Base-by-base conservation (phyloP, 2,797 vertebrate species). In the Sylvia borin region DNA sequence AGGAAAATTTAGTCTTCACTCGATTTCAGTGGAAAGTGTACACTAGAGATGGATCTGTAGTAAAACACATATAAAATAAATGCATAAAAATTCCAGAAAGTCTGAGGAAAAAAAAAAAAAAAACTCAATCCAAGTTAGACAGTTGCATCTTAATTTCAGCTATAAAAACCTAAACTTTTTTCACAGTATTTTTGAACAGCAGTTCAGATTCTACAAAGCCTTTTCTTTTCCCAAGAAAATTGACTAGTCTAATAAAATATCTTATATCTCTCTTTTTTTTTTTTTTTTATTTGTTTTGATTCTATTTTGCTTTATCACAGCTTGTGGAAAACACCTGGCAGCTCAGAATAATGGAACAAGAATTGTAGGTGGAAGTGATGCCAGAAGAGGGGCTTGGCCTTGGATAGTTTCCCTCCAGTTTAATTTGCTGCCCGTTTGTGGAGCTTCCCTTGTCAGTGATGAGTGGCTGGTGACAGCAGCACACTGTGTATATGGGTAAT, bases 401-500 rank as follows among this genome's bases (percentile, higher is more conserved):
- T 99, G 99, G 99, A 91, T 98, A 0, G 98, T 97, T 36, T 99
- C 98, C 32, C 98, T 99, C 16, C 96, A 96, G 43, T 99, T 98
- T 93, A 95, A 50, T 21, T 95, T 84, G 1, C 85, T 4, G 4
- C 97, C 98, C 5, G 4, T 91, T 9, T 99, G 99, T 60, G 99
- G 99, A 8, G 99, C 98, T 10, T 97, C 99, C 4, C 87, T 99
- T 26, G 91, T 99, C 77, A 98, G 96, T 66, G 90, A 87, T 0
- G 97, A 98, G 47, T 99, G 99, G 99, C 92, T 99, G 58, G 97
- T 99, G 89, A 98, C 99, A 2, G 99, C 99, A 1, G 99, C 99
- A 7, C 99, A 99, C 97, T 99, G 99, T 12, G 98, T 99, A 16
- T 99, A 98, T 3, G 98, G 99, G 99, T 99, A 96, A 98, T 86